phyloP scores from a whole-genome alignment of 2,888 invertebrate genomes.

The Agrochola macilenta region DNA sequence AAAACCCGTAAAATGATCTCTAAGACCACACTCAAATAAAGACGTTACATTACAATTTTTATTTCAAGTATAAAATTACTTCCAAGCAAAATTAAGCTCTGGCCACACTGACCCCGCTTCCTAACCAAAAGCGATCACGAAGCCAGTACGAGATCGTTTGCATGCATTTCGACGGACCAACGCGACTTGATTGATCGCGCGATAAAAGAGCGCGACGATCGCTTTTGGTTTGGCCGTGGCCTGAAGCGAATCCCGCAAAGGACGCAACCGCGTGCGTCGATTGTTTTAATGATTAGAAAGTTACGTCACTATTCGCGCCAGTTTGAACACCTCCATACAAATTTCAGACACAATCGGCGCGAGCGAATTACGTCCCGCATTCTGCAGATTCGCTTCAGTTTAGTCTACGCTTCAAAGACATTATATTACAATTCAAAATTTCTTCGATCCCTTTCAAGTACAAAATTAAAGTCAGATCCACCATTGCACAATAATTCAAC shows the following conservation, averaged over 20 bases:
- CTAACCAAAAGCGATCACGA: too few relatives aligned
- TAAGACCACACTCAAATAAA: background rate
- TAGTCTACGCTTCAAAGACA: background rate
- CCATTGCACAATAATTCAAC: constrained; percentile 56
- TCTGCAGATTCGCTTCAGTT: background rate
- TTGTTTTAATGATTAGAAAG: background rate
- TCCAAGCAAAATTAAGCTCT: background rate
- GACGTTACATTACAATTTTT: background rate
- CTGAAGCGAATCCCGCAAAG: too few relatives aligned
- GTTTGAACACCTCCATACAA: background rate
- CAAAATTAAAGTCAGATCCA: background rate
- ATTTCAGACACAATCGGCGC: background rate
- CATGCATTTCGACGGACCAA: too few relatives aligned
- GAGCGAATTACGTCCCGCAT: background rate
- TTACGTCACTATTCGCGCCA: background rate
- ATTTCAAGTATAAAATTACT: background rate
- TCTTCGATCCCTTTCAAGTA: background rate
- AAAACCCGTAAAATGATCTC: background rate
- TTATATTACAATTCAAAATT: background rate
- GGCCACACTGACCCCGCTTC: too few relatives aligned
- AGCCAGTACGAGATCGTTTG: too few relatives aligned
- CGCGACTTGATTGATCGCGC: too few relatives aligned
- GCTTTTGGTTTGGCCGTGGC: too few relatives aligned
- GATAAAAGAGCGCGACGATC: too few relatives aligned
- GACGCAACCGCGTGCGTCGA: too few relatives aligned